phyloP scores from a whole-genome alignment of 64 coral and sea anemone genomes.

The Stichodactyla mertensii region DNA sequence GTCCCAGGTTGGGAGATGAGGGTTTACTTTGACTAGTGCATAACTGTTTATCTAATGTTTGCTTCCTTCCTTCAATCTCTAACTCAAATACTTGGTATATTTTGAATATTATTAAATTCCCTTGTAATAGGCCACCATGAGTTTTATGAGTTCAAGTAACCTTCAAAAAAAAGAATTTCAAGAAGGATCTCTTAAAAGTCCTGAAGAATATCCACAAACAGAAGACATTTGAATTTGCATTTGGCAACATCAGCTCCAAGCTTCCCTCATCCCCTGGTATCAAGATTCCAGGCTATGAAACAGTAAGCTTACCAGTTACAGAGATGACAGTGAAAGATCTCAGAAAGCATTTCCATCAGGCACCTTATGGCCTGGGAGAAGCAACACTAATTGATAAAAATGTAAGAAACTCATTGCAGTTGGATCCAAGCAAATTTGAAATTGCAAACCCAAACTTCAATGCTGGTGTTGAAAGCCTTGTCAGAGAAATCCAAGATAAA shows the following conservation, averaged over 20 bases:
- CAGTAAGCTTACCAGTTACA: constrained; percentile 22
- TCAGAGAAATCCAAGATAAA: neutral
- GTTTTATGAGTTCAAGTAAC: no score
- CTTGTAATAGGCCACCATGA: neutral
- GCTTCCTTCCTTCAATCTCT: no score
- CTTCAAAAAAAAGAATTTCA: neutral
- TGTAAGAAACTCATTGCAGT: constrained; percentile 37
- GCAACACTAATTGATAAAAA: constrained; percentile 39
- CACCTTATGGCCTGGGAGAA: constrained; percentile 31
- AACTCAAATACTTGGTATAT: no score
- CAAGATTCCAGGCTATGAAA: constrained; percentile 14
- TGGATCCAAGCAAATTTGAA: constrained; percentile 25
- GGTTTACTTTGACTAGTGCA: no score
- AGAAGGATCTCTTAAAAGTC: neutral
- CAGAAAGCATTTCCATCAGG: constrained; percentile 17
- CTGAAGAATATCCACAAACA: neutral
- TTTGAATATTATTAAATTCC: no score
- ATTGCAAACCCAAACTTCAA: constrained; percentile 22
- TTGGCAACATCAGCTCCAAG: neutral
- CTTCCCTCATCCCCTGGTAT: constrained; percentile 5
- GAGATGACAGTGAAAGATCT: constrained; percentile 6
- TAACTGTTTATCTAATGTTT: no score
- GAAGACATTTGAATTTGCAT: neutral
- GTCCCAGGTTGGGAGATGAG: no score
- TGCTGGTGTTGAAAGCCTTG: constrained; percentile 25